These are phyloP conservation scores for Anoplophora glabripennis DNA, from an alignment of 1,140 invertebrate species.

Conservation along the genomic window DNA sequence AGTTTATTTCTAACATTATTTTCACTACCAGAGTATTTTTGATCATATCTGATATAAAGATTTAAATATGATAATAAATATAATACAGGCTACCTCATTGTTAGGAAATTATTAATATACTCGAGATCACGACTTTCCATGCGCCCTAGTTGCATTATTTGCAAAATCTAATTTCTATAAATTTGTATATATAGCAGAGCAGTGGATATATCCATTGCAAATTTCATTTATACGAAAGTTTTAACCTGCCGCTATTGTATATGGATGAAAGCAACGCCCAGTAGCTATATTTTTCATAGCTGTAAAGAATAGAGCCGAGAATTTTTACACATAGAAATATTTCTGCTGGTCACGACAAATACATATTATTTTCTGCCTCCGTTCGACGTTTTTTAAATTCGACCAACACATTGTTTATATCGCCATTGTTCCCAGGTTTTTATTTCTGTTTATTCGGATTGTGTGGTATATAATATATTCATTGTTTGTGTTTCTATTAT, in stretches of 20 bases:
- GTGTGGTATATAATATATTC: constrained; percentile 47
- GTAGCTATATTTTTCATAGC: constrained; percentile 29
- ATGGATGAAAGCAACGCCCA: constrained; percentile 18
- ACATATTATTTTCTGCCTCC: constrained; percentile 44
- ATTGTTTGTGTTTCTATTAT: constrained; percentile 33
- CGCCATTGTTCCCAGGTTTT: constrained; percentile 45
- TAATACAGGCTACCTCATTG: too few species aligned
- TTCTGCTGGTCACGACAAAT: constrained; percentile 40
- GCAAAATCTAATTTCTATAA: too few species aligned
- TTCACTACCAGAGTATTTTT: too few species aligned
- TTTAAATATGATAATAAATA: too few species aligned
- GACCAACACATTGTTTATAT: constrained; percentile 45
- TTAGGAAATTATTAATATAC: too few species aligned
- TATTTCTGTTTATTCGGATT: constrained; percentile 34
- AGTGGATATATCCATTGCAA: too few species aligned
- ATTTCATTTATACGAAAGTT: constrained; percentile 9
- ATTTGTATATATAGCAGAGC: too few species aligned
- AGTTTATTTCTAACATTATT: too few species aligned
- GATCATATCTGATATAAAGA: too few species aligned
- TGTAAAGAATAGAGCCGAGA: constrained; percentile 24
- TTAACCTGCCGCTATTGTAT: constrained; percentile 8
- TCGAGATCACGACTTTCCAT: too few species aligned
- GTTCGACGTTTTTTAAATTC: constrained; percentile 36
- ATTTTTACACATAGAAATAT: constrained; percentile 35
- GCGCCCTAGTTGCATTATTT: too few species aligned